Percentiles rank a stretch among this genome's conserved stretches.
phyloP scores from a whole-genome alignment of 2,113 vertebrate genomes.

The Trichomycterus rosablanca region DNA sequence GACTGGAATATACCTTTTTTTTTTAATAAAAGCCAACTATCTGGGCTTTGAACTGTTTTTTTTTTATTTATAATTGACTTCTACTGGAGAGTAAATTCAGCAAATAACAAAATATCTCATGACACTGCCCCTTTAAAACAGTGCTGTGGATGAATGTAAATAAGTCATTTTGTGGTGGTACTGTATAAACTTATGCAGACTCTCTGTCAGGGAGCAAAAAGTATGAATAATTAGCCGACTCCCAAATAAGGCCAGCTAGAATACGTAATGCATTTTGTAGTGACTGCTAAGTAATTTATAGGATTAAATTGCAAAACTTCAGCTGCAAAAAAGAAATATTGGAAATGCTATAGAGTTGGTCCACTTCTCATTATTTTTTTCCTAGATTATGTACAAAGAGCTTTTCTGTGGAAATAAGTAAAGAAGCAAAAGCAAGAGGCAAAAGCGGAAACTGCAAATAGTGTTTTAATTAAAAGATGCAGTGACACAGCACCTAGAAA shows the following conservation, averaged over 20 bases:
- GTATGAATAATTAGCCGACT: slow-evolving; percentile 19
- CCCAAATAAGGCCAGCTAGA: slow-evolving; percentile 3
- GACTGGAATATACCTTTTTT: too few relatives aligned
- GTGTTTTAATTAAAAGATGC: slow-evolving; percentile 7
- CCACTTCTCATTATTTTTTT: slow-evolving; percentile 11
- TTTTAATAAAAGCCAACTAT: too few relatives aligned
- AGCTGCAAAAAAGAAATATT: too few relatives aligned
- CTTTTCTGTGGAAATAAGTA: slow-evolving; percentile 25
- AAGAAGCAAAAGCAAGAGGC: slow-evolving; percentile 27
- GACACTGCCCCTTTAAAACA: neutral
- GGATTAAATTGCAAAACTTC: neutral
- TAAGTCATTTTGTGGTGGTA: neutral
- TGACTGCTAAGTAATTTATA: slow-evolving; percentile 5
- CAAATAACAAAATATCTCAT: slow-evolving; percentile 29
- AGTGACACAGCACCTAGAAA: slow-evolving; percentile 17
- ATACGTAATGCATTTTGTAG: neutral
- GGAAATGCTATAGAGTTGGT: neutral
- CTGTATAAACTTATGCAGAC: slow-evolving; percentile 16
- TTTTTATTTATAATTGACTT: too few relatives aligned
- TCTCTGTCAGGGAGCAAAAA: slow-evolving; percentile 19
- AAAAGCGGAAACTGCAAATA: slow-evolving; percentile 36
- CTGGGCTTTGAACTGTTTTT: too few relatives aligned
- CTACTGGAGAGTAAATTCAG: too few relatives aligned
- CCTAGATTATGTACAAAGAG: slow-evolving; percentile 1
- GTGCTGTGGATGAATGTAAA: too few relatives aligned